Base-by-base conservation (phyloP, 2,888 invertebrate species). In the Quadroppia sp. region DNA sequence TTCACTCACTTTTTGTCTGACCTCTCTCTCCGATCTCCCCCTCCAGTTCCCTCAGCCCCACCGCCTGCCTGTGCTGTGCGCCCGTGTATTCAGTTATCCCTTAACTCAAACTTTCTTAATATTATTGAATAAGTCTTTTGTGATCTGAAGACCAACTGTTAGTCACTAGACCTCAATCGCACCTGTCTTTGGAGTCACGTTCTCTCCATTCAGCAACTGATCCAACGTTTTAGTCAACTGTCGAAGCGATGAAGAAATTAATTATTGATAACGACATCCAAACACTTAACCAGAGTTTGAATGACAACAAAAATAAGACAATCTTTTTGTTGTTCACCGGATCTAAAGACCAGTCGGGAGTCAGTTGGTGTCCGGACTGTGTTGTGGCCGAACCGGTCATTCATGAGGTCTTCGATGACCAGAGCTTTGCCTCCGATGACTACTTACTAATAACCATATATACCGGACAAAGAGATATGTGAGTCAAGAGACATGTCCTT, bases 321-420 rank as follows among this genome's bases (percentile, higher is more conserved):
- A 81, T 86, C 50, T 82, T 87, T 77, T 83, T 89, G 71, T 86
- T 88, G 79, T 91, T 89, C 80, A 86, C 86, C 77, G 91, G 90
- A 25, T 84, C 86, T 50, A 88, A 88, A 82, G 81, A 86, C 71
- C 81, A 85, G 0, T 83, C 85, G 78, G 92, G 92, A 0, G 82
- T 86, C 73, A 94, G 92, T 82, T 94, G 94, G 94, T 94, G 94
- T 80, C 88, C 89, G 0, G 94, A 94, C 82, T 94, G 94, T 69
- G 56, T 30, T 36, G 48, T 45, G 2, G 73, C 75, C 50, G 71
- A 75, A 42, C 75, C 75, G 20, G 42, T 74, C 7, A 53, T 75
- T 13, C 23, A 74, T 0, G 9, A 20, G 17, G 70, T 59, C 17
- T 25, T 75, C 9, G 25, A 20, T 13, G 69, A 71, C n/a, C 13